Base-by-base conservation (phyloP, 2,113 vertebrate genomes). In the Helogale parvula region DNA sequence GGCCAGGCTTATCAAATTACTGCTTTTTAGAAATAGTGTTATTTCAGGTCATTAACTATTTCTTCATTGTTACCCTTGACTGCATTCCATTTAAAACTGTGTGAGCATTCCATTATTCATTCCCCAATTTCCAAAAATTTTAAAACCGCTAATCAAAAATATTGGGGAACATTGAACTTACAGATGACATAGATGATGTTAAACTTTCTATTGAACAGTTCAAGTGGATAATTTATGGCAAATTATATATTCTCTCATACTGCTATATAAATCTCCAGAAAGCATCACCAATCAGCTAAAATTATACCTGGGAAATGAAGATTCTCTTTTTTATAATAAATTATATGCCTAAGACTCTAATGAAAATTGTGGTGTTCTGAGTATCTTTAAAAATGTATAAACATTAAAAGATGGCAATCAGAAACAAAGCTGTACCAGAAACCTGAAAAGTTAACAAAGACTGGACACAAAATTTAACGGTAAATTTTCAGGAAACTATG, bases 291-390 rank as follows among this genome's bases (percentile, higher is more conserved):
- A 21, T 72, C 41, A 93, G 17, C 57, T 93, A 88, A 95, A 90
- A 77, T 76, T 90, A 71, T 96, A 13, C 60, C 83, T 81, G 33
- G 71, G 19, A 91, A 85, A 69, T 93, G 63, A 89, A 63, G 87
- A 69, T 94, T 76, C 7, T 25, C 10, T 38, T 93, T 86, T 96
- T 95, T 77, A 52, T 76, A 57, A 47, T n/a, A 93, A 93, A 69
- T 45, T 84, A 0, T 77, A 72, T 72, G 13, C 68, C 57, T 95
- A 0, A 71, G 52, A 72, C 21, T 80, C 69, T 77, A 79, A 57
- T 90, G 66, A 95, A 89, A 96, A 96, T 83, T 92, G n/a, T 77
- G 23, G 45, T 87, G 38, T 93, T 88, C 45, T 87, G 29, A 74
- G 41, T 96, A 45, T 41, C 33, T 92, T 96, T 84, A 31, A 93